Conservation (phyloP, 1,140 invertebrate genomes). For the Formica exsecta region DNA sequence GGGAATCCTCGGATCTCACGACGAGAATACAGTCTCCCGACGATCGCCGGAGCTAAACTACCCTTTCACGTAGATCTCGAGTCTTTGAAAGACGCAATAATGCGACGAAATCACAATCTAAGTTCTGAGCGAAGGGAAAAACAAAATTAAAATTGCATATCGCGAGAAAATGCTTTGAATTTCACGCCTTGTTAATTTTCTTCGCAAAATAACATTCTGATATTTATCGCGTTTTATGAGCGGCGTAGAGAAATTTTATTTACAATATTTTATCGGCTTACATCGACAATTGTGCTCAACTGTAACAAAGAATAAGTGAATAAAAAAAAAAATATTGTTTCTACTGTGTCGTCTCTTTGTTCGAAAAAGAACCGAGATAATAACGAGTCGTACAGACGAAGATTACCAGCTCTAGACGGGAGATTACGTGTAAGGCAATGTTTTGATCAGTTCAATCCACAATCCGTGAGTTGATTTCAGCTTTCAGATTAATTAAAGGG, state of each 20-base stretch:
- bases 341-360: background rate
- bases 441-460: slow-evolving; percentile 51
- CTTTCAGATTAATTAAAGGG: slow-evolving; percentile 53
- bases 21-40: background rate
- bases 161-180: background rate
- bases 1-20: slow-evolving; percentile 38
- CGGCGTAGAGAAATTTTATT: background rate
- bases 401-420: slow-evolving; percentile 28
- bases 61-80: no score
- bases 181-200: background rate
- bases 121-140: background rate
- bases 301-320: background rate
- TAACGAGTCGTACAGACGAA: slow-evolving; percentile 58
- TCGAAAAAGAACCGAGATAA: slow-evolving; percentile 5
- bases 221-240: background rate
- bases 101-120: background rate
- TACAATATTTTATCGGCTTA: background rate
- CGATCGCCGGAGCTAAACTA: slow-evolving; percentile 8
- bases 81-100: background rate
- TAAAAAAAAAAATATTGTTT: slow-evolving; percentile 1
- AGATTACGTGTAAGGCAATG: slow-evolving; percentile 27
- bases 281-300: background rate
- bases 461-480: slow-evolving; percentile 48
- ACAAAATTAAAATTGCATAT: background rate
- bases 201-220: background rate